These are phyloP conservation scores for Bradypus variegatus DNA, from an alignment of 2,797 vertebrate species.

Conservation along the genomic window DNA sequence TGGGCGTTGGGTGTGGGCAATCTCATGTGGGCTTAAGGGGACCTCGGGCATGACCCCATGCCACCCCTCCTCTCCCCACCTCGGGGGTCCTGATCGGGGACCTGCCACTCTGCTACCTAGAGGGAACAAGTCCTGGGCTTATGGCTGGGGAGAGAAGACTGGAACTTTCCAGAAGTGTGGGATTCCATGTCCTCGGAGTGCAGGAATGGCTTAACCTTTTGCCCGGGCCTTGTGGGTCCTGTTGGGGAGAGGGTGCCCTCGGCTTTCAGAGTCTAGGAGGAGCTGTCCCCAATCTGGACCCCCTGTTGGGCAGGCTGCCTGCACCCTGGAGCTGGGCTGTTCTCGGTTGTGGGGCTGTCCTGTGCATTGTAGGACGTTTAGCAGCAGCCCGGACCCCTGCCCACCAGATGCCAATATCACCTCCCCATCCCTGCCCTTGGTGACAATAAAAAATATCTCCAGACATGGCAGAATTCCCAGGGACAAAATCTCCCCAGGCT, in stretches of 20 bases:
- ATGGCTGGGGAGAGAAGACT: background rate
- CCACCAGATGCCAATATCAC: background rate
- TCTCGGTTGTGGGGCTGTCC: background rate
- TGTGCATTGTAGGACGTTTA: fast-evolving
- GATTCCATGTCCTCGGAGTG: background rate
- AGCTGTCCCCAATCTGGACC: background rate
- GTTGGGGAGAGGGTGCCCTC: background rate
- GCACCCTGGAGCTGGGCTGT: background rate
- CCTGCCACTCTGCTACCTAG: background rate
- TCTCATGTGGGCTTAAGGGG: background rate
- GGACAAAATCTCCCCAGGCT: no score
- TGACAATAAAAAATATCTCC: background rate
- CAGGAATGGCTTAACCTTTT: fast-evolving
- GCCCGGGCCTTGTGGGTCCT: background rate
- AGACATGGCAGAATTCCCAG: fast-evolving
- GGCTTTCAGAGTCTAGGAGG: background rate
- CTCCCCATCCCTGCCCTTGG: no score
- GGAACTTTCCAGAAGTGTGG: background rate
- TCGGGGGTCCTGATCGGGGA: background rate
- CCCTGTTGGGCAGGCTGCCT: background rate
- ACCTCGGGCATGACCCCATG: fast-evolving
- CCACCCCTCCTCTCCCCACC: background rate
- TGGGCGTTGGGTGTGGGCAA: no score
- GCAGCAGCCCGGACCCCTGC: background rate
- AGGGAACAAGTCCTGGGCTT: background rate